A percentile compares a stretch with the other conserved stretches of the same genome.
These are phyloP conservation scores for Drosophila orosa DNA, from an alignment of 1,140 invertebrate species.

Conservation along the genomic window DNA sequence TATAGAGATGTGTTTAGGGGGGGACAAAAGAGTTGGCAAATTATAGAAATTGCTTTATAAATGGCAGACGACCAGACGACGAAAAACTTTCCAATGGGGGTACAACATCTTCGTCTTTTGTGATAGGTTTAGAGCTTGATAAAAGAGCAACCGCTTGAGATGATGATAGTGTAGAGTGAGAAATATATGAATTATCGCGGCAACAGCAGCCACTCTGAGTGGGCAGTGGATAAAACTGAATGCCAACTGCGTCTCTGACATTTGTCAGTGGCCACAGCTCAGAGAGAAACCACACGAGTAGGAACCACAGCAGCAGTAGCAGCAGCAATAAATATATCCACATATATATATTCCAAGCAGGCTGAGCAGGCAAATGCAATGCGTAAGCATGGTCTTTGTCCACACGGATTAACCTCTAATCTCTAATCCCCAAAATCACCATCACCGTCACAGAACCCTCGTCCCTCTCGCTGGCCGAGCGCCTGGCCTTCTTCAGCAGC, in stretches of 20 bases:
- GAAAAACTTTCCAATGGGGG: conserved; percentile 55
- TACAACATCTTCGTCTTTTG: conserved; percentile 29
- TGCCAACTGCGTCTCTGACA: conserved; percentile 25
- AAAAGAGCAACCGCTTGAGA: conserved; percentile 14
- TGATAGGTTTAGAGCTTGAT: conserved; percentile 41
- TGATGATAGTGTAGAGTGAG: conserved; percentile 21
- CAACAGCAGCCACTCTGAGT: conserved; percentile 21
- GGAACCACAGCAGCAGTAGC: conserved; percentile 23
- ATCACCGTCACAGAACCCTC: conserved; percentile 67
- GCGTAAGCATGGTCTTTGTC: conserved; percentile 52
- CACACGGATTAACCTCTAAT: conserved; percentile 9
- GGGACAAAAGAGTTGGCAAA: conserved; percentile 44
- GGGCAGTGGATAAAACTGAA: conserved; percentile 55
- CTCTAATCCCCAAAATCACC: not conserved
- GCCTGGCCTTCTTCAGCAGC: conserved; percentile 78
- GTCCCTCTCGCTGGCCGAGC: conserved; percentile 77
- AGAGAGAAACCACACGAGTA: conserved; percentile 24
- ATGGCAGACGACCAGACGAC: conserved; percentile 16
- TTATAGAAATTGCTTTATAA: conserved; percentile 64
- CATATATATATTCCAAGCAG: conserved; percentile 1
- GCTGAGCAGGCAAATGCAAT: conserved; percentile 50
- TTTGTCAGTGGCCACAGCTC: conserved; percentile 32
- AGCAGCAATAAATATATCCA: conserved; percentile 35
- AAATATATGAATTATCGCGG: conserved; percentile 20
- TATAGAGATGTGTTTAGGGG: conserved; percentile 16